Conservation (phyloP, 2,113 vertebrate genomes). For the Panthera tigris region DNA sequence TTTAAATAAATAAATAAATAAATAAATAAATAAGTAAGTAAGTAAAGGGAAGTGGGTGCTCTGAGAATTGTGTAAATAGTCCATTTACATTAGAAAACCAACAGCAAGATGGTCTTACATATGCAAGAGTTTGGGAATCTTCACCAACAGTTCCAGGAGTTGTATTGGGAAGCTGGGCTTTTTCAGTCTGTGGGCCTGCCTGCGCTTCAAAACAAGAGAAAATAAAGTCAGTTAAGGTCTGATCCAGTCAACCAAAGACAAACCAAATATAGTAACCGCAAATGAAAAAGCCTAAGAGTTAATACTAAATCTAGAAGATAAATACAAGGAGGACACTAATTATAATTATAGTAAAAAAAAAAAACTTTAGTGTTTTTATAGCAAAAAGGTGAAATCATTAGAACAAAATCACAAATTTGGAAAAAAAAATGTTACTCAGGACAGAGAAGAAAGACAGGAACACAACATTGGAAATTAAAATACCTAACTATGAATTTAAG, state of each 20-base stretch:
- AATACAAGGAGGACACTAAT: neutral
- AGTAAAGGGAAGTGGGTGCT: neutral
- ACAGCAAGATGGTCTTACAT: no score
- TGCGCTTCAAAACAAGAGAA: neutral
- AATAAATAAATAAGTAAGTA: no score
- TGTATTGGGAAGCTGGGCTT: neutral
- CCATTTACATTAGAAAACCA: neutral
- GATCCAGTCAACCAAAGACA: neutral
- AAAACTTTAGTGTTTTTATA: neutral
- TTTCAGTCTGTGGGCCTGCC: neutral
- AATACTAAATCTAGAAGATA: neutral
- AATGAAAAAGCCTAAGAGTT: neutral
- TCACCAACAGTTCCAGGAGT: accelerated
- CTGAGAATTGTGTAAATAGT: neutral
- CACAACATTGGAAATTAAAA: neutral
- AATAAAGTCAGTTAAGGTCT: neutral
- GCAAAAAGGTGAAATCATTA: neutral
- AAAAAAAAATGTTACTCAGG: neutral
- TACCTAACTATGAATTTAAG: neutral
- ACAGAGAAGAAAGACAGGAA: neutral
- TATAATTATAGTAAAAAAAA: neutral
- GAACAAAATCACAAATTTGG: neutral
- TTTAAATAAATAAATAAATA: no score
- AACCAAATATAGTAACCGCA: neutral
- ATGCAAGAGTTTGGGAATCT: neutral